These are phyloP conservation scores for Drosophila ficusphila DNA, from an alignment of 1,140 invertebrate genomes.

Conservation along the genomic window DNA sequence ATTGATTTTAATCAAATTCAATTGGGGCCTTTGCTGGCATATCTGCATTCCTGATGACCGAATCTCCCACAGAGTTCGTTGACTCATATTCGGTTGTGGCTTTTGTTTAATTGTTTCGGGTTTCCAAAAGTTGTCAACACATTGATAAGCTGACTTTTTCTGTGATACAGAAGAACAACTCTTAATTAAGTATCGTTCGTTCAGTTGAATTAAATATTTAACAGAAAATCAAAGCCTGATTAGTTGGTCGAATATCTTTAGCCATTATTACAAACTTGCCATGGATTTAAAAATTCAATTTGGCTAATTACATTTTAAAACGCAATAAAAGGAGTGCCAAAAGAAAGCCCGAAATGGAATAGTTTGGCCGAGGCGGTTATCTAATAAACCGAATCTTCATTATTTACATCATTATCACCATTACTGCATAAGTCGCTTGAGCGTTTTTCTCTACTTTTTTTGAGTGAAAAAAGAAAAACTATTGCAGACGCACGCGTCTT, in stretches of 20 bases:
- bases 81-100: slow-evolving; percentile 22
- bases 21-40: slow-evolving; percentile 54
- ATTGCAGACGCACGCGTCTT: slow-evolving; percentile 42
- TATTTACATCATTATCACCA: slow-evolving; percentile 17
- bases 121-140: neutral
- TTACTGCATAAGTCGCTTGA: slow-evolving; percentile 31
- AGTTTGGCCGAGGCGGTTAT: slow-evolving; percentile 25
- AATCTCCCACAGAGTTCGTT: slow-evolving; percentile 28
- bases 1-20: slow-evolving; percentile 82
- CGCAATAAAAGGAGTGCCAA: slow-evolving; percentile 1
- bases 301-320: slow-evolving; percentile 1
- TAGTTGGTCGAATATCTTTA: neutral
- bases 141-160: slow-evolving; percentile 20
- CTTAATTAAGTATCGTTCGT: slow-evolving; percentile 4
- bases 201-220: slow-evolving; percentile 1
- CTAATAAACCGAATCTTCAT: slow-evolving; percentile 47
- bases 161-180: slow-evolving; percentile 6
- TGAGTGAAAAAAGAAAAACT: slow-evolving; percentile 33
- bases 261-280: neutral
- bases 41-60: slow-evolving; percentile 11
- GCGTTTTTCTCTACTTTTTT: slow-evolving; percentile 24
- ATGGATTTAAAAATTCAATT: slow-evolving; percentile 2
- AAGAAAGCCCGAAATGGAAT: slow-evolving; percentile 20
- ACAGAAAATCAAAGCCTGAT: neutral
- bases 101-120: slow-evolving; percentile 7